phyloP scores from a whole-genome alignment of 2,888 invertebrate genomes.

The Cyclophora albipunctata region DNA sequence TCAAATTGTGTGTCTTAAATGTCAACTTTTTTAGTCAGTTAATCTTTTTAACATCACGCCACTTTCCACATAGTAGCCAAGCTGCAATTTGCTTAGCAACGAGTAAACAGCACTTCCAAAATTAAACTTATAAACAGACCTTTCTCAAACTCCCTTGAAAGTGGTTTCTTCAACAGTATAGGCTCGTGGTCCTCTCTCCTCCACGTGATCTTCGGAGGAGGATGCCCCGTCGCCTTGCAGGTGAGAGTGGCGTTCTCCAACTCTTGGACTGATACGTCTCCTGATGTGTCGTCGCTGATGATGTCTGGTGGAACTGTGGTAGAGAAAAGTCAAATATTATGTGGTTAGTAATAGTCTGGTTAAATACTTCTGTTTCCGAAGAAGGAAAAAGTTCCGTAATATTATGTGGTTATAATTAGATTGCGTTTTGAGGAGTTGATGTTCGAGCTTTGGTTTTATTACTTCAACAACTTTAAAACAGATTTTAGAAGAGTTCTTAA shows the following conservation, averaged over 20 bases:
- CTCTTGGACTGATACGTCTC: slow-evolving; percentile 87
- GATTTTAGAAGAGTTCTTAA: no score
- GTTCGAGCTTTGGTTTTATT: no score
- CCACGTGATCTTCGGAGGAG: slow-evolving; percentile 88
- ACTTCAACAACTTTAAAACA: no score
- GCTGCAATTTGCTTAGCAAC: no score
- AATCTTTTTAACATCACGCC: no score
- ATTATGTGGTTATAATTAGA: no score
- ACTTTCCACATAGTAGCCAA: no score
- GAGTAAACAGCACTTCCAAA: no score
- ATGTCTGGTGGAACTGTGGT: slow-evolving; percentile 85
- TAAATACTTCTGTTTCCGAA: not conserved
- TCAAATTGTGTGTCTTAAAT: no score
- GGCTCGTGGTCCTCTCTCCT: slow-evolving; percentile 83
- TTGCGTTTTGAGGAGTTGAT: no score
- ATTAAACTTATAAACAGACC: slow-evolving; percentile 28
- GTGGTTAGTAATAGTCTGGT: not conserved
- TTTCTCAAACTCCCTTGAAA: slow-evolving; percentile 65
- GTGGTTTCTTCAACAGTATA: slow-evolving; percentile 73
- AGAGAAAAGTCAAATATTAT: slow-evolving; percentile 14
- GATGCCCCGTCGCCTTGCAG: slow-evolving; percentile 89
- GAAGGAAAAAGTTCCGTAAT: no score
- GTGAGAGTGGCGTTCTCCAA: slow-evolving; percentile 88
- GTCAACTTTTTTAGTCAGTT: no score
- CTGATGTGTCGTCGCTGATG: slow-evolving; percentile 83